Evolutionary conservation across 2,113 vertebrate genomes (phyloP), one percentile per base, ranked within the genome.

Genomic region (Grus americana): DNA sequence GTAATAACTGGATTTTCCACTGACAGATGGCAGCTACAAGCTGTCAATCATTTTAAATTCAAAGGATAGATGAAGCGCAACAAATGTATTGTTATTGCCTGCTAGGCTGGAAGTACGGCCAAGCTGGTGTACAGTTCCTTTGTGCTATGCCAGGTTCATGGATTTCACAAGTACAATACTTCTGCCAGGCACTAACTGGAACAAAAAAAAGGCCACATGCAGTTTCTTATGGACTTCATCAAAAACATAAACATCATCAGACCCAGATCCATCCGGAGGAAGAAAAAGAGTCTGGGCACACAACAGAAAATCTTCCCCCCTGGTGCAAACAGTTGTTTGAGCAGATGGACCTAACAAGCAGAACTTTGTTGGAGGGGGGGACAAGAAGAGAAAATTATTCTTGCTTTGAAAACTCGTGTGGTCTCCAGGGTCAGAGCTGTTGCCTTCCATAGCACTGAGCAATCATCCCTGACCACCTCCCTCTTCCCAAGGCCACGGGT

Each of bases 21-120:
- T 94, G 88, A 88, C 94, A 95, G 93, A 95, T 94, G 94, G 94
- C 92, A 95, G 78, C 84, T 96, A 94, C 91, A 82, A 95, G 80
- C 80, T 97, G 96, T 95, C 96, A 96, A 73, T 97, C 87, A 93
- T 38, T 88, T 86, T 76, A 74, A 76, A 94, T 93, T 90, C 92
- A 92, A 93, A 95, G 66, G 93, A 21, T 46, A 88, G 92, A 90
- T 79, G 81, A 70, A 93, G 85, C 24, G 0, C 30, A 95, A 80
- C 74, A 68, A 94, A 86, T 82, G 78, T 32, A 93, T 95, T 96
- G 90, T 94, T 79, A 42, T 73, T 97, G 90, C 70, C 81, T 95
- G 87, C 84, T 79, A 57, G 92, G 70, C 80, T 96, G 93, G 92
- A 96, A 97, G 34, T 58, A 57, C 1, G 8, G 58, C 84, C 81